Evolutionary conservation across 2,113 vertebrate genomes (phyloP), one percentile per base, ranked within the genome.

Genomic region (Oryzias javanicus): DNA sequence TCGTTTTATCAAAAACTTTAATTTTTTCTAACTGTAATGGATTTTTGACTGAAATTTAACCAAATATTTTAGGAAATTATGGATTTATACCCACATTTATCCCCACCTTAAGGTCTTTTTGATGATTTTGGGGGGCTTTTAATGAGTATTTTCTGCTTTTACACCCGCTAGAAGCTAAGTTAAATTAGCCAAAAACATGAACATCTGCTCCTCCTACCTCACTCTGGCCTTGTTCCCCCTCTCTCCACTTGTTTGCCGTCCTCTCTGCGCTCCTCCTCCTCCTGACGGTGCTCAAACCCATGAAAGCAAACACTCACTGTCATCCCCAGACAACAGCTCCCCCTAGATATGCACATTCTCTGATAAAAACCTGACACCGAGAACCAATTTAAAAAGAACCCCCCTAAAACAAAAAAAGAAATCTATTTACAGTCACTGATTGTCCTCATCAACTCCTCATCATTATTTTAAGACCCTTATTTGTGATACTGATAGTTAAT

Each of bases 321-420:
- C 56, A 83, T 73, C 76, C 67, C 57, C 78, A 78, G 74, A 69
- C 74, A 73, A 86, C 49, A 85, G 83, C 83, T 84, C 86, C 83
- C 81, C 70, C 83, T 81, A 78, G 72, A 72, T 67, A 60, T 58
- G 67, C 1, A n/a, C 74, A 76, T 72, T 70, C 44, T 73, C 24
- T 35, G 14, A 61, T n/a, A 49, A 55, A 62, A 62, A 15, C 0
- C 40, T 56, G n/a, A 10, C 57, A 44, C 41, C 40, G 4, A n/a
- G 29, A 25, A 40, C 7, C 16, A 10, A 19, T 2, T 42, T 0
- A 72, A 76, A 40, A 81, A 50, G 60, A 25, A 59, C 55, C 54
- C 59, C 4, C 18, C n/a, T 17, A 12, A n/a, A n/a, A n/a, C 3
- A 61, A 44, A 85, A 76, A 77, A 40, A 86, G 7, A 29, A 29